These are phyloP conservation scores for Lagopus muta DNA, from an alignment of 2,113 vertebrate species.

Conservation along the genomic window DNA sequence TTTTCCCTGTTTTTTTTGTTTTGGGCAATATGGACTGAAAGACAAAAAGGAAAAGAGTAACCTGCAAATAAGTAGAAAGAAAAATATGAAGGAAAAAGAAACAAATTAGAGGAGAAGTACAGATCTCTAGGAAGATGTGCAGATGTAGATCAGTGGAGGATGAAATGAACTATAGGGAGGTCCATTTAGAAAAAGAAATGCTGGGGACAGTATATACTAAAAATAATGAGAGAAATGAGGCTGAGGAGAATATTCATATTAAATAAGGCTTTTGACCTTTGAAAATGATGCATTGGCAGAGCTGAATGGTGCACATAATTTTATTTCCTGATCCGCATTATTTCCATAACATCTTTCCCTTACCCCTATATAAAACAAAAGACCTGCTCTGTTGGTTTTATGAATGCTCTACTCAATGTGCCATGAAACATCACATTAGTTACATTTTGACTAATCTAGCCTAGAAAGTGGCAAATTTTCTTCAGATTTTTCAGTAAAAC, in stretches of 20 bases:
- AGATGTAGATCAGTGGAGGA: neutral
- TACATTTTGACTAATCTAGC: neutral
- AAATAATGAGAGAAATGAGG: neutral
- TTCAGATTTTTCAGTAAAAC: neutral
- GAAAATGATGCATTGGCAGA: neutral
- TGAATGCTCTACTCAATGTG: neutral
- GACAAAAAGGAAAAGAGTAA: neutral
- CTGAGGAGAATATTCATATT: neutral
- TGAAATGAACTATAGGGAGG: neutral
- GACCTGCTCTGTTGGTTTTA: neutral
- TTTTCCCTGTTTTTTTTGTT: neutral
- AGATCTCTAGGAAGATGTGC: neutral
- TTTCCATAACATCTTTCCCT: neutral
- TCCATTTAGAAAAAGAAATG: neutral
- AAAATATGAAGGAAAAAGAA: neutral
- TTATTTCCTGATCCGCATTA: neutral
- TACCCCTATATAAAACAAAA: neutral
- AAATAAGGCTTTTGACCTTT: neutral
- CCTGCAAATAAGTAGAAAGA: neutral
- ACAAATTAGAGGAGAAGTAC: neutral
- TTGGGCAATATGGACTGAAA: neutral
- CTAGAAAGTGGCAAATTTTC: neutral
- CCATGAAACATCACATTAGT: neutral
- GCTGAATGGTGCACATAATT: neutral
- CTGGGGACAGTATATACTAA: neutral